These are phyloP conservation scores for Sarcophaga rosellei DNA, from an alignment of 2,888 invertebrate genomes.

Conservation along the genomic window DNA sequence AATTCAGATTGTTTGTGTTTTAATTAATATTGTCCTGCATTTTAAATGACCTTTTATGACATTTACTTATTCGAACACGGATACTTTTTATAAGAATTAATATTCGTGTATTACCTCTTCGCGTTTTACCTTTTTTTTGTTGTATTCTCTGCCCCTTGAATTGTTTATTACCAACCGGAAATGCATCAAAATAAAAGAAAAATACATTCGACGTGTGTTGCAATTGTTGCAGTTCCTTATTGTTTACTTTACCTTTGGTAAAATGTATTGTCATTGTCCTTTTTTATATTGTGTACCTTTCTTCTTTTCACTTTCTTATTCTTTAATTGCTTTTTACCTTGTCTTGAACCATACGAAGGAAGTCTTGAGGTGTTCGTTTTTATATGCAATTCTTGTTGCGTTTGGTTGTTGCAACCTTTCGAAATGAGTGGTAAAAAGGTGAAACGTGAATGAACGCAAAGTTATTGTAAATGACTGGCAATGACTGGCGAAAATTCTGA, in stretches of 20 bases:
- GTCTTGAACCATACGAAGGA: conserved; percentile 2
- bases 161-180: conserved; percentile 62
- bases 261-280: conserved; percentile 24
- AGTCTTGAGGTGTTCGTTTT: conserved; percentile 18
- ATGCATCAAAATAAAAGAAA: conserved; percentile 53
- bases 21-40: too few relatives aligned
- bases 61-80: conserved; percentile 7
- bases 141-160: neutral
- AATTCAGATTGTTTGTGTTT: too few relatives aligned
- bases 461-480: neutral
- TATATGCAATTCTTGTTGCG: conserved; percentile 1
- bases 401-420: too few relatives aligned
- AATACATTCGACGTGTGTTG: conserved; percentile 16
- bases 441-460: conserved; percentile 3
- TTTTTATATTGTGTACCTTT: neutral
- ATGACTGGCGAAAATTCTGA: conserved; percentile 4
- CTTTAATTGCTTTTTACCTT: conserved; percentile 49
- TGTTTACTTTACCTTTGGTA: conserved; percentile 33
- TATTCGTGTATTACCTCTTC: neutral
- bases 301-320: neutral
- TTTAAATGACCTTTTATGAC: conserved; percentile 42
- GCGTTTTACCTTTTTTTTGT: neutral
- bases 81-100: too few relatives aligned
- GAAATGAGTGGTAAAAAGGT: too few relatives aligned
- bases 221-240: conserved; percentile 19